phyloP scores from a whole-genome alignment of 2,888 invertebrate genomes.

The Nysson spinosus region DNA sequence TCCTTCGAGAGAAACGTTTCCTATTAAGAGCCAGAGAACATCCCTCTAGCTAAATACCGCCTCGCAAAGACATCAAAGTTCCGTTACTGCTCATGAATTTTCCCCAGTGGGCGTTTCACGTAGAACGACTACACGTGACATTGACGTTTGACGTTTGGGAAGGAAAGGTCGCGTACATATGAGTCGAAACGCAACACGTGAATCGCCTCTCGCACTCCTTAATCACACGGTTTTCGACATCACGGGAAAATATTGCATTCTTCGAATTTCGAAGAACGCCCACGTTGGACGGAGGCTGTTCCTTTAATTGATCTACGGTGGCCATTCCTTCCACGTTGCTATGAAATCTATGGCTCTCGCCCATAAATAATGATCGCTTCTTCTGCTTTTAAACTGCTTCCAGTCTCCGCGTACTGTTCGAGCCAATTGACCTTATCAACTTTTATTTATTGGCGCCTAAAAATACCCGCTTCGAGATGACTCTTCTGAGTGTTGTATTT shows the following conservation, averaged over 20 bases:
- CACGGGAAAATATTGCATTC: not conserved
- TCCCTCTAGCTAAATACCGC: constrained; percentile 63
- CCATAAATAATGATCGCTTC: no score
- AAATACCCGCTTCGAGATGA: no score
- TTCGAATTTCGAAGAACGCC: not conserved
- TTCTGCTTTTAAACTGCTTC: no score
- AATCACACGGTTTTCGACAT: not conserved
- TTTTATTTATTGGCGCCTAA: no score
- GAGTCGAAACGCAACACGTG: constrained; percentile 5
- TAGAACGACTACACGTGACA: constrained; percentile 51
- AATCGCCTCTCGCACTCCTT: constrained; percentile 12
- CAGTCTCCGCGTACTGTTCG: no score
- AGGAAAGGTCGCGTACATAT: constrained; percentile 32
- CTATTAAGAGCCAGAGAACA: constrained; percentile 69
- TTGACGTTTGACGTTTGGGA: constrained; percentile 38
- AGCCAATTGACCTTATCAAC: no score
- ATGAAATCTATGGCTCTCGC: no score
- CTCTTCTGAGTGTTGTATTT: no score
- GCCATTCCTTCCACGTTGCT: no score
- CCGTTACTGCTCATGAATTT: constrained; percentile 63
- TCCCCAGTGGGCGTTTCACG: constrained; percentile 51
- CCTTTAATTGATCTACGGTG: no score
- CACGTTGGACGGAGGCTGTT: no score
- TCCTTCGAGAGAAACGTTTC: constrained; percentile 70
- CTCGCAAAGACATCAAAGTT: constrained; percentile 70